A percentile compares a stretch with the other conserved stretches of the same genome.
Conservation (phyloP, 2,113 vertebrate species). For the Anhinga rufa region DNA sequence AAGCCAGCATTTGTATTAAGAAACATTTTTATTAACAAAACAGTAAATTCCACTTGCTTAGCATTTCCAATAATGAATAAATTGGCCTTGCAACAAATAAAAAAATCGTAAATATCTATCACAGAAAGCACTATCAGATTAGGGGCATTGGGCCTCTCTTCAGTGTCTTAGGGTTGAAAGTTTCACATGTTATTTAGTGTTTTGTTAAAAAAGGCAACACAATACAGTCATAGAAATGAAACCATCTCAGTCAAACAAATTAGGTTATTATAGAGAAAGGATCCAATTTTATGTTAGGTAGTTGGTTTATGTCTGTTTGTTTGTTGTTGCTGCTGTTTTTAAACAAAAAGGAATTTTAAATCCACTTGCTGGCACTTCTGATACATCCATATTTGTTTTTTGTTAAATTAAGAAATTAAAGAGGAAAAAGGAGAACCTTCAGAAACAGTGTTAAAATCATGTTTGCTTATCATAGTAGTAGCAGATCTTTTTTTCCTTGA, state of each 20-base stretch:
- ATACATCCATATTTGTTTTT: slow-evolving; percentile 53
- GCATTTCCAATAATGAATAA: slow-evolving; percentile 89
- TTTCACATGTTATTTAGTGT: slow-evolving; percentile 75
- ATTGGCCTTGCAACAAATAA: slow-evolving; percentile 86
- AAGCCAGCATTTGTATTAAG: slow-evolving; percentile 78
- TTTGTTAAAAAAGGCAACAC: slow-evolving; percentile 80
- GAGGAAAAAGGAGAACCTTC: slow-evolving; percentile 66
- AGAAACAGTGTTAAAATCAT: slow-evolving; percentile 47
- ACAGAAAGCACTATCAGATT: slow-evolving; percentile 83
- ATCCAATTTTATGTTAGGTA: slow-evolving; percentile 73
- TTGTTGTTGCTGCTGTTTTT: slow-evolving; percentile 48
- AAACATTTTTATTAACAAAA: slow-evolving; percentile 92
- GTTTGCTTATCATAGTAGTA: slow-evolving; percentile 46
- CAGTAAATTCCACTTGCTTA: slow-evolving; percentile 89
- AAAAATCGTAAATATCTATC: slow-evolving; percentile 80
- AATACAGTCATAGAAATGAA: slow-evolving; percentile 81
- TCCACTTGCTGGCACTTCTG: slow-evolving; percentile 69
- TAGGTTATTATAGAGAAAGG: slow-evolving; percentile 70
- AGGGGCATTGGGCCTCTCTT: slow-evolving; percentile 71
- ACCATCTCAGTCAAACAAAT: slow-evolving; percentile 77
- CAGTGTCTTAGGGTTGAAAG: slow-evolving; percentile 72
- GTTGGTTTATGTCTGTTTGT: slow-evolving; percentile 45
- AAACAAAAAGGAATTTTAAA: slow-evolving; percentile 60
- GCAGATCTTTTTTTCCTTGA: slow-evolving; percentile 33
- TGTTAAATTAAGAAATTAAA: slow-evolving; percentile 57